Evolutionary conservation across 23 tunicate genomes (phyloP).

Genomic region (Phallusia fumigata): DNA sequence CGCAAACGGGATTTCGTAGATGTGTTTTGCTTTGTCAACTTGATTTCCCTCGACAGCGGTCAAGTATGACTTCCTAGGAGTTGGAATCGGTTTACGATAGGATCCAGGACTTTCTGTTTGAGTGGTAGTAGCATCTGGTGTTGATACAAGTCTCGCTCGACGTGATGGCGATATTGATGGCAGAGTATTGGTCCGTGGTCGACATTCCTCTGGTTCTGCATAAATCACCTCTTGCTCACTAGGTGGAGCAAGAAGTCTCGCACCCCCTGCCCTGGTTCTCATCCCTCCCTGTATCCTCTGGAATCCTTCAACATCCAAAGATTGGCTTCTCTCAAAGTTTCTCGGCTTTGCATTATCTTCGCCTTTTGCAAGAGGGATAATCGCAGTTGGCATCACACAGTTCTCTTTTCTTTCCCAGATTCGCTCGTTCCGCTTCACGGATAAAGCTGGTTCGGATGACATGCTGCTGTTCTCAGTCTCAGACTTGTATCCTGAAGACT

Average conservation of each 20-base stretch:
- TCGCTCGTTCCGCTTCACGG: constrained; percentile 16
- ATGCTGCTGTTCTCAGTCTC: constrained; percentile 35
- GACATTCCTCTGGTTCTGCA: constrained; percentile 28
- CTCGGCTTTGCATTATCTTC: background rate
- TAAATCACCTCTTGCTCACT: constrained; percentile 6
- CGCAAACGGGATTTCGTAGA: constrained; percentile 13
- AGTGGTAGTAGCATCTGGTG: background rate
- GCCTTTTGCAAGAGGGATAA: background rate
- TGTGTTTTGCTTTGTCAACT: constrained; percentile 3
- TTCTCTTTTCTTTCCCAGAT: constrained; percentile 27
- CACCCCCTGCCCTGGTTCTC: background rate
- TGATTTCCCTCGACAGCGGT: constrained; percentile 59
- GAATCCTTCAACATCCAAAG: constrained; percentile 34
- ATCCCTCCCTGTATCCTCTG: background rate
- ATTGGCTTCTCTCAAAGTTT: constrained; percentile 33
- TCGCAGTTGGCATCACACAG: constrained; percentile 39
- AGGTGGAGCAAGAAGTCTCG: constrained; percentile 7
- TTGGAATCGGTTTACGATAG: constrained; percentile 31
- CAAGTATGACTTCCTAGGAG: constrained; percentile 69
- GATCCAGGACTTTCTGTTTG: constrained; percentile 4
- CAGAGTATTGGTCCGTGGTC: constrained; percentile 37
- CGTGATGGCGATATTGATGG: constrained; percentile 43
- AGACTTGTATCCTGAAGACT: constrained; percentile 70
- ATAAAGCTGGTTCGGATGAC: background rate
- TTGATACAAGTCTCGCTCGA: background rate